phyloP scores from a whole-genome alignment of 2,113 vertebrate genomes.

The Eulemur rufifrons region DNA sequence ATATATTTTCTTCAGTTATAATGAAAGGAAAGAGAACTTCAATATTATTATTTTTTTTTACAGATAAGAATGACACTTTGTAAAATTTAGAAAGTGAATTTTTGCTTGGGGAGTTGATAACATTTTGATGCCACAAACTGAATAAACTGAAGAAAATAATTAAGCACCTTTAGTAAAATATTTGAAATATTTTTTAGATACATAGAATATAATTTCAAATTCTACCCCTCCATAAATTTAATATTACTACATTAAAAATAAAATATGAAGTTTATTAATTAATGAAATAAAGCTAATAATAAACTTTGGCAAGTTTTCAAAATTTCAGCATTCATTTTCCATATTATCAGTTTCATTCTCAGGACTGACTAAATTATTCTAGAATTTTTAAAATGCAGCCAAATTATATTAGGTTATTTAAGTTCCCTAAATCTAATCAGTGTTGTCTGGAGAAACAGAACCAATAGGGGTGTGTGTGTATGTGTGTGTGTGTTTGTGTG shows the following conservation, averaged over 20 bases:
- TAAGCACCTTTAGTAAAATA: neutral
- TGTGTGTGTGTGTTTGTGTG: neutral
- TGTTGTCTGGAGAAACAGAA: neutral
- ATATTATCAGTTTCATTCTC: neutral
- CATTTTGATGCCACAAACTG: neutral
- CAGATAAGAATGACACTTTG: conserved; percentile 21
- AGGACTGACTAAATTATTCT: neutral
- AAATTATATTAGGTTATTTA: neutral
- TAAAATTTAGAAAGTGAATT: conserved; percentile 39
- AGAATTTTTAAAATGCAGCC: neutral
- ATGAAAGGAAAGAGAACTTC: conserved; percentile 59
- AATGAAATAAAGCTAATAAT: neutral
- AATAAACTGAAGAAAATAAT: conserved; percentile 12
- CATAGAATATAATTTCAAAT: neutral
- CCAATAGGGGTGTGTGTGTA: neutral
- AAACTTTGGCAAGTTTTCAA: neutral
- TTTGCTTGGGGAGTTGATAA: conserved; percentile 28
- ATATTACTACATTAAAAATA: neutral
- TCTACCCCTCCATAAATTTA: neutral
- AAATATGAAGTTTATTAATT: neutral
- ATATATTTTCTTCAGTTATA: conserved; percentile 64
- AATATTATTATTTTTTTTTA: neutral
- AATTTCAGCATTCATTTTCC: neutral
- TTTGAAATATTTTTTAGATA: neutral
- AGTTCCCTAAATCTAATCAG: neutral